phyloP scores from a whole-genome alignment of 2,888 invertebrate species.

The Drosophila neonasuta region DNA sequence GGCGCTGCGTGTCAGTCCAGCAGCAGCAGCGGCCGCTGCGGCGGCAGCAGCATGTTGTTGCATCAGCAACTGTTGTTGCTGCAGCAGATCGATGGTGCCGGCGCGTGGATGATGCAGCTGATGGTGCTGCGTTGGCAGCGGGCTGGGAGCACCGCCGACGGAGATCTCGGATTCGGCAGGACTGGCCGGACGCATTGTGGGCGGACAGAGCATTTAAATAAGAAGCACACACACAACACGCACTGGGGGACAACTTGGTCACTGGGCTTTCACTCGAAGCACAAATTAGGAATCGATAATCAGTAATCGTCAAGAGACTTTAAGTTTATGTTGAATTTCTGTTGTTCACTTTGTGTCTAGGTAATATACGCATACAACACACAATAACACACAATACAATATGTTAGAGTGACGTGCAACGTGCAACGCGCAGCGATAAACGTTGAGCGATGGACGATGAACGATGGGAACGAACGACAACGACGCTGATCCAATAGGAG shows the following conservation, averaged over 20 bases:
- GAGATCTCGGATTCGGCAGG: conserved; percentile 83
- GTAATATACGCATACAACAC: conserved; percentile 21
- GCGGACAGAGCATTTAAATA: conserved; percentile 81
- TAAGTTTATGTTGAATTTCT: conserved; percentile 16
- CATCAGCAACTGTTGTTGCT: conserved; percentile 79
- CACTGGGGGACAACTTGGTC: conserved; percentile 13
- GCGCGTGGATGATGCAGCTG: conserved; percentile 67
- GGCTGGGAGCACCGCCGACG: conserved; percentile 81
- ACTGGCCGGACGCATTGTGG: conserved; percentile 82
- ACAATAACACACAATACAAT: conserved; percentile 3
- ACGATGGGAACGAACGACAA: conserved; percentile 38
- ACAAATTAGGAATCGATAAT: conserved; percentile 24
- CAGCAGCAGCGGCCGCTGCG: conserved; percentile 64
- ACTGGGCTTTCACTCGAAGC: conserved; percentile 33
- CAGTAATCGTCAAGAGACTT: conserved; percentile 25
- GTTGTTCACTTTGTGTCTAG: conserved; percentile 39
- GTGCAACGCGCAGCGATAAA: conserved; percentile 38
- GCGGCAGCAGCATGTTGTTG: conserved; percentile 79
- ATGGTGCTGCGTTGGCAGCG: conserved; percentile 70
- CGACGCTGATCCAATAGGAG: conserved; percentile 75
- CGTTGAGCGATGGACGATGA: conserved; percentile 16
- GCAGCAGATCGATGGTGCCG: conserved; percentile 75
- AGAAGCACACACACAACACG: conserved; percentile 18
- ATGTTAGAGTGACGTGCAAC: conserved; percentile 18
- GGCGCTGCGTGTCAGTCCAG: conserved; percentile 67